Evolutionary conservation across 2,113 vertebrate species (phyloP).

Genomic region (Eurystomus gularis): DNA sequence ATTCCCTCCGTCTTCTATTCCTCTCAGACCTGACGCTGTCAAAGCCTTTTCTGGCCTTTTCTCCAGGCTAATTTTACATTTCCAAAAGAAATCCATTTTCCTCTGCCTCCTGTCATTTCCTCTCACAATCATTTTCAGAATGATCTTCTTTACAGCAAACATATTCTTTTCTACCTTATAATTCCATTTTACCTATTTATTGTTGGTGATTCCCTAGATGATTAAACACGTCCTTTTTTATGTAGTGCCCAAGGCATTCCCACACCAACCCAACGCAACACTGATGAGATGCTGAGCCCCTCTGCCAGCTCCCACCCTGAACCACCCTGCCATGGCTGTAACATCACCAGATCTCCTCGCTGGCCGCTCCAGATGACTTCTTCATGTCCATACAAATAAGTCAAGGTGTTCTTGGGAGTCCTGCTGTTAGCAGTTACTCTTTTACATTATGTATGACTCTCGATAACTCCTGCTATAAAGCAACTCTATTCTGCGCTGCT

Average conservation of each 20-base stretch:
- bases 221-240: background rate
- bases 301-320: background rate
- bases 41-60: background rate
- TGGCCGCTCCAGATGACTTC: background rate
- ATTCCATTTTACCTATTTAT: background rate
- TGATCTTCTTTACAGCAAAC: background rate
- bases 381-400: background rate
- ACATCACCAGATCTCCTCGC: background rate
- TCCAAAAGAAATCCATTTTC: background rate
- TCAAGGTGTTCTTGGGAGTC: background rate
- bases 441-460: background rate
- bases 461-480: background rate
- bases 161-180: background rate
- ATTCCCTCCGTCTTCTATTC: background rate
- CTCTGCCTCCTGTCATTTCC: background rate
- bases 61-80: conserved; percentile 25
- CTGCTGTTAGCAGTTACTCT: background rate
- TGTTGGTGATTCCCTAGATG: background rate
- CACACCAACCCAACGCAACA: fast-evolving
- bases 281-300: background rate
- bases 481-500: background rate
- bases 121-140: background rate
- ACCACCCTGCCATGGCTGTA: background rate
- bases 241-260: background rate
- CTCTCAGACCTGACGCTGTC: background rate